phyloP scores from a whole-genome alignment of 2,888 invertebrate species.

The Drosophila neoperkinsi region DNA sequence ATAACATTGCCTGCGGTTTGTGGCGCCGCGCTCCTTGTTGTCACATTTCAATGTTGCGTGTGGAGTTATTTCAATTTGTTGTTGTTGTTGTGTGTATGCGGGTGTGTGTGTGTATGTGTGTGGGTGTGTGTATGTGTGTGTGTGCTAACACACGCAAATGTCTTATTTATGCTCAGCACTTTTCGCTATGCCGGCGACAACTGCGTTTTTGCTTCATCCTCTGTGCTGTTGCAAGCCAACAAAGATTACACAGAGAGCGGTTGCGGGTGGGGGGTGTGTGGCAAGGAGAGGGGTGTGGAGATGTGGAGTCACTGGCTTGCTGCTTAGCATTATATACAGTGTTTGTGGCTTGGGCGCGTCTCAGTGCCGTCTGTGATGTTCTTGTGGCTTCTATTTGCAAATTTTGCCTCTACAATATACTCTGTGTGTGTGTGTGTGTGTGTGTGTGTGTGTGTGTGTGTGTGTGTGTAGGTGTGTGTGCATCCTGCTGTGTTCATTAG shows the following conservation, averaged over 20 bases:
- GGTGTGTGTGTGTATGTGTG: conserved; percentile 16
- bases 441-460: too few relatives aligned
- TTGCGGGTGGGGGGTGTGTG: not conserved
- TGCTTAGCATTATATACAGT: conserved; percentile 66
- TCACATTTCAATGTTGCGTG: conserved; percentile 80
- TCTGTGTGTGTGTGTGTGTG: conserved; percentile 6
- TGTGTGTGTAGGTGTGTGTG: conserved; percentile 11
- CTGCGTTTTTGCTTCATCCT: conserved; percentile 52
- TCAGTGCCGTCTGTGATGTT: conserved; percentile 48
- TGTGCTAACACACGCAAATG: conserved; percentile 78
- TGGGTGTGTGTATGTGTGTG: conserved; percentile 25
- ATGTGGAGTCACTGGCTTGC: conserved; percentile 19
- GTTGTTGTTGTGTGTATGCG: conserved; percentile 37
- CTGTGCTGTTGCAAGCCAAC: conserved; percentile 32
- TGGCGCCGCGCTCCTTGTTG: conserved; percentile 17
- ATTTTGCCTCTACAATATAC: conserved; percentile 47
- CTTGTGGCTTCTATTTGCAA: conserved; percentile 64
- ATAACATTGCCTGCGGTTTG: conserved; percentile 30
- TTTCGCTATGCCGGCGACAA: conserved; percentile 66
- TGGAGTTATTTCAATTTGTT: conserved; percentile 71
- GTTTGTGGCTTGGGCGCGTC: conserved; percentile 47
- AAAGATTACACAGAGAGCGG: conserved; percentile 30
- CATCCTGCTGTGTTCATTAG: conserved; percentile 24
- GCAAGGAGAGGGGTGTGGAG: not conserved
- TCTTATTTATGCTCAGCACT: conserved; percentile 81